Percentiles rank a stretch among this genome's conserved stretches.
phyloP scores from a whole-genome alignment of 2,888 invertebrate species.

The Dynastes tityus region DNA sequence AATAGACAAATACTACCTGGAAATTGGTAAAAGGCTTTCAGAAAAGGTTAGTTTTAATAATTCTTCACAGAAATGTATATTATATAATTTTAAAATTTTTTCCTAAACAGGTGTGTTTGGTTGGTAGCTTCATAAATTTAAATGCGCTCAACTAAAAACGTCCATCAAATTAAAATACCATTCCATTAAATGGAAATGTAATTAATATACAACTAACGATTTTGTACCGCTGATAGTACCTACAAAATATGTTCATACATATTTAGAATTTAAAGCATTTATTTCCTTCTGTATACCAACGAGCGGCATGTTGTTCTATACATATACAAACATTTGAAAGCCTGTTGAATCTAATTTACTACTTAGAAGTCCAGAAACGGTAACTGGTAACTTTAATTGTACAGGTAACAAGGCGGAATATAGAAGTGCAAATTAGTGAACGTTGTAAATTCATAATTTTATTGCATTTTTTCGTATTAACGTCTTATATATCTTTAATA shows the following conservation, averaged over 20 bases:
- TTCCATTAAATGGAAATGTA: neutral
- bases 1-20: too few relatives aligned
- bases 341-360: neutral
- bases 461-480: too few relatives aligned
- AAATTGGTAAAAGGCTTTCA: too few relatives aligned
- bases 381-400: too few relatives aligned
- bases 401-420: neutral
- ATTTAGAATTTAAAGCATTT: neutral
- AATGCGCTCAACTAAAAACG: too few relatives aligned
- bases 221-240: neutral
- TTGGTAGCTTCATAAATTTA: neutral
- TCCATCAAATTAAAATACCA: neutral
- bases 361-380: constrained; percentile 1
- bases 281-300: neutral
- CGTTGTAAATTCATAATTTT: too few relatives aligned
- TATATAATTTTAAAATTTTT: too few relatives aligned
- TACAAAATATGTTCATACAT: neutral
- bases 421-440: too few relatives aligned
- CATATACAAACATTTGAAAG: neutral
- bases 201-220: neutral
- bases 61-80: too few relatives aligned
- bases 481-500: neutral
- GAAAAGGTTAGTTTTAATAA: too few relatives aligned
- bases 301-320: neutral
- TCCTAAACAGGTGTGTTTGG: too few relatives aligned